Percentiles rank a stretch among this genome's conserved stretches.
These are phyloP conservation scores for Drosophila sulfurigaster DNA, from an alignment of 1,140 invertebrate species.

Conservation along the genomic window DNA sequence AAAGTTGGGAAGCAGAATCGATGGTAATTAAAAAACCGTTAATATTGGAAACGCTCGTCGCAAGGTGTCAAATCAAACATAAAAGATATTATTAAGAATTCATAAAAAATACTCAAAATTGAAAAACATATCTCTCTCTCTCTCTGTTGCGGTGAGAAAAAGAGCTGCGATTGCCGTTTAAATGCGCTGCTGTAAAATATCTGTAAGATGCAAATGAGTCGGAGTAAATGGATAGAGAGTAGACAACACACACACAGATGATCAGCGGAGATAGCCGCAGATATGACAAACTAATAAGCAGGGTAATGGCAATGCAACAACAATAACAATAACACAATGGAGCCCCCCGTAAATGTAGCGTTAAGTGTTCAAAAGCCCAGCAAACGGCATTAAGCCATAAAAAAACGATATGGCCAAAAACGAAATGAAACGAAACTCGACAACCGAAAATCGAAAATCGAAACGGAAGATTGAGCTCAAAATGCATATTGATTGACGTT, in stretches of 20 bases:
- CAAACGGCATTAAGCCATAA: constrained; percentile 82
- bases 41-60: constrained; percentile 69
- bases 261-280: constrained; percentile 33
- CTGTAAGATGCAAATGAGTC: constrained; percentile 57
- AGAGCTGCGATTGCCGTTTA: constrained; percentile 24
- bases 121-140: constrained; percentile 21
- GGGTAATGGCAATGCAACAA: constrained; percentile 43
- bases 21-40: constrained; percentile 81
- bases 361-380: constrained; percentile 79
- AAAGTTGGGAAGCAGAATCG: constrained; percentile 58
- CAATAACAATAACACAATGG: constrained; percentile 28
- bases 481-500: constrained; percentile 83
- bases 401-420: constrained; percentile 67
- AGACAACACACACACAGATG: constrained; percentile 24
- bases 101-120: constrained; percentile 62
- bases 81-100: constrained; percentile 82
- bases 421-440: constrained; percentile 33
- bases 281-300: constrained; percentile 64
- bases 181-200: constrained; percentile 66
- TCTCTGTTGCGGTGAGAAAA: constrained; percentile 61
- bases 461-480: constrained; percentile 74
- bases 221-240: constrained; percentile 9
- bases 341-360: constrained; percentile 64
- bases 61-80: constrained; percentile 81
- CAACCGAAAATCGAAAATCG: constrained; percentile 46